Evolutionary conservation across 2,888 invertebrate genomes (phyloP).

Genomic region (Cacoxenus indagator): DNA sequence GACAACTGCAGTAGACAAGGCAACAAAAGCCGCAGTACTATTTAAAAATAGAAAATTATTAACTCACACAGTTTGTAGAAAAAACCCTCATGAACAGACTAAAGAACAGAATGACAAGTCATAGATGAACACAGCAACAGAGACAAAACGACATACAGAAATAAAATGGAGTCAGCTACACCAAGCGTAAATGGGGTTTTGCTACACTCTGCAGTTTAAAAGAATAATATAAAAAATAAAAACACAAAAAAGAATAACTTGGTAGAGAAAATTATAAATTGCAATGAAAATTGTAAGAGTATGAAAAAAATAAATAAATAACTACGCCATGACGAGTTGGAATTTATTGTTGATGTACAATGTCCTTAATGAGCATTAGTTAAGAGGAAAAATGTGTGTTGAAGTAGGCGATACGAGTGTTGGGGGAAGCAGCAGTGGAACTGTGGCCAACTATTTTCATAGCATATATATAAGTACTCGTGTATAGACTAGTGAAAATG

Average conservation of each 20-base stretch:
- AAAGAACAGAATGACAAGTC: background rate
- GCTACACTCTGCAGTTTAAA: background rate
- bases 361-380: constrained; percentile 30
- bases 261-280: background rate
- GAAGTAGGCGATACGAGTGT: background rate
- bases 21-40: background rate
- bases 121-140: background rate
- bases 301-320: constrained; percentile 2
- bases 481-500: background rate
- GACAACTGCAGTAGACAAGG: background rate
- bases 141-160: background rate
- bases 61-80: background rate
- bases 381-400: constrained; percentile 29
- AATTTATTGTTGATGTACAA: background rate
- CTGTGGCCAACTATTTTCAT: constrained; percentile 26
- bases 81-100: background rate
- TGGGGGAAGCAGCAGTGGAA: constrained; percentile 11
- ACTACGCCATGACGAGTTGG: constrained; percentile 9
- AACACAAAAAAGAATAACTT: background rate
- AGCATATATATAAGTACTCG: background rate
- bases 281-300: constrained; percentile 5
- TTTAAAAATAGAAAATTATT: background rate
- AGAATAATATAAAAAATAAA: background rate
- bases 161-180: background rate
- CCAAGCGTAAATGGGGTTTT: background rate